Conservation (phyloP, 92 coral and sea anemone genomes). For the Epizoanthus rinbou region DNA sequence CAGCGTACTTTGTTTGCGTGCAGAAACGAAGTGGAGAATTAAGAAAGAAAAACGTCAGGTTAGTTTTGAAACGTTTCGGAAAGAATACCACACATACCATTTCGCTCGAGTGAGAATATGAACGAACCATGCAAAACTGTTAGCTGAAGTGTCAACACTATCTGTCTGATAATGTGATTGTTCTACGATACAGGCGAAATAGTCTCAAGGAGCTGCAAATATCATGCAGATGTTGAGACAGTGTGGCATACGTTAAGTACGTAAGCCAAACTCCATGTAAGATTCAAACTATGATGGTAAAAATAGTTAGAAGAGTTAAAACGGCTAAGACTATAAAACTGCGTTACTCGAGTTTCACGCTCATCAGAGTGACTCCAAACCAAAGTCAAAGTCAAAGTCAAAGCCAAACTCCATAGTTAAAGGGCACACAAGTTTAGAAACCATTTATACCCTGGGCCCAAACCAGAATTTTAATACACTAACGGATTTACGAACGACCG, state of each 20-base stretch:
- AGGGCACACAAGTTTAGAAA: neutral
- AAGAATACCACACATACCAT: no score
- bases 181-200: neutral
- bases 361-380: no score
- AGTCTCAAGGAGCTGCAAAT: constrained; percentile 6
- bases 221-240: neutral
- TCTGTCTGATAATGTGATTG: neutral
- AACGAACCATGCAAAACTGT: neutral
- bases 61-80: no score
- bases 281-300: no score
- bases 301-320: no score
- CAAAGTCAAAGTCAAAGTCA: no score
- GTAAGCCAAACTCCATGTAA: neutral
- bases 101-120: neutral
- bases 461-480: neutral
- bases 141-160: neutral
- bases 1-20: no score
- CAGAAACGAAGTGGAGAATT: no score
- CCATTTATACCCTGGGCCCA: neutral
- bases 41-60: no score
- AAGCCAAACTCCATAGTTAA: neutral
- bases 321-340: no score
- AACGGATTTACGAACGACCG: constrained; percentile 13
- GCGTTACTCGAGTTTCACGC: no score
- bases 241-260: neutral